Evolutionary conservation across 2,888 invertebrate species (phyloP), one percentile per base, ranked within the genome.

Genomic region (Archaeoteleia sp.): DNA sequence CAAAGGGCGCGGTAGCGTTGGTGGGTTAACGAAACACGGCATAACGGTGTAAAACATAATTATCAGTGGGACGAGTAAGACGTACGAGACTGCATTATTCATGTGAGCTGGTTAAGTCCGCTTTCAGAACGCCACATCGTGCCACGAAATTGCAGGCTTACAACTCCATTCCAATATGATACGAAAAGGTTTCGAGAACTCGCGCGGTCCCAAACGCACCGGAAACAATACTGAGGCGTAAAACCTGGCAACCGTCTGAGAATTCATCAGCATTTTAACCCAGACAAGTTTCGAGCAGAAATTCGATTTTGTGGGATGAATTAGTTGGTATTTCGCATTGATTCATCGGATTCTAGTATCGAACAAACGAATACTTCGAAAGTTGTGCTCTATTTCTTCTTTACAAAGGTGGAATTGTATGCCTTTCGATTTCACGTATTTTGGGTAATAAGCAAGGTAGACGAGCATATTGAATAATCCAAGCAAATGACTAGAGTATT

Each of bases 31-130:
- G 81, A 81, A 81, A 81, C 82, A 78, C 77, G 79, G 78, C 77
- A 78, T 77, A 79, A 80, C 78, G 78, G 76, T 80, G 82, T 82
- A 81, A 81, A 81, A 80, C 80, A 80, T 82, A 82, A 82, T 82
- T 80, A 80, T 81, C 82, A 79, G 75, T 72, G 72, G 76, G 74
- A 77, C 70, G 77, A 76, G 78, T 73, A 79, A 81, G 78, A 78
- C 77, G 74, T 76, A 78, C 75, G 77, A 70, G 77, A 71, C 63
- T 79, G 77, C 80, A 82, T 82, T 82, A 82, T 82, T 81, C 82
- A 81, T 81, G 67, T 25, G 54, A 53, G 72, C 72, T 54, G 72
- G 74, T 77, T 79, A 79, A 74, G 78, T 57, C 73, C 70, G 76
- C 76, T 80, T 78, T 80, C 76, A 76, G 73, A 80, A 75, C 67